Base-by-base conservation (phyloP, 2,888 invertebrate genomes). In the Dryococelus australis region DNA sequence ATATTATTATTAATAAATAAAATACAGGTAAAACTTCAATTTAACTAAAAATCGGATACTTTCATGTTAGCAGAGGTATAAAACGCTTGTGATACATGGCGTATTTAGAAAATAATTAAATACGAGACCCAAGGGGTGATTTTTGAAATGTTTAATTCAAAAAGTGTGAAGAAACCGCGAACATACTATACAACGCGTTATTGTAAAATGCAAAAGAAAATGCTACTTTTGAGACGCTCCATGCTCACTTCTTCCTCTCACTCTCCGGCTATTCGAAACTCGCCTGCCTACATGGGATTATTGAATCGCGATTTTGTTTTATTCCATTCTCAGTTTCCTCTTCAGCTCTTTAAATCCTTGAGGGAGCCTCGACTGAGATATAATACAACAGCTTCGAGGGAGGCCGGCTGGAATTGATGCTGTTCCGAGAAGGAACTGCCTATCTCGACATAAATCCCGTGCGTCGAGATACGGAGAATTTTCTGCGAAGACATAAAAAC, bases 291-390 rank as follows among this genome's bases (percentile, higher is more conserved):
- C 65, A 16, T 65, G 12, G 65, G 65, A 65, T 65, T 65, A 65
- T 65, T 65, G 65, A 65, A 65, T 65, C 65, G 65, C 65, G 65
- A 65, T 65, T 65, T 65, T 65, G 65, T 65, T 65, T 65, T 65
- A 65, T 65, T n/a, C 65, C n/a, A 65, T 65, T 65, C 65, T 65
- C 65, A 65, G 65, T 65, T 65, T 65, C n/a, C 65, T 24, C 65
- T 65, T 20, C 65, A n/a, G 65, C 65, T 65, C 65, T 65, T 65
- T 65, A 65, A 65, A 65, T 65, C 65, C 65, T 65, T 5, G 13
- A 65, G 65, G 65, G 65, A 65, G 65, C 65, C n/a, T 9, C 35
- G 65, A 20, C 24, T 20, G 65, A 65, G 65, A 65, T 65, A n/a
- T n/a, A 65, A 65, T 65, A 65, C 65, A 65, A 47, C 16, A n/a